phyloP scores from a whole-genome alignment of 2,888 invertebrate genomes.

The Tinea pellionella region DNA sequence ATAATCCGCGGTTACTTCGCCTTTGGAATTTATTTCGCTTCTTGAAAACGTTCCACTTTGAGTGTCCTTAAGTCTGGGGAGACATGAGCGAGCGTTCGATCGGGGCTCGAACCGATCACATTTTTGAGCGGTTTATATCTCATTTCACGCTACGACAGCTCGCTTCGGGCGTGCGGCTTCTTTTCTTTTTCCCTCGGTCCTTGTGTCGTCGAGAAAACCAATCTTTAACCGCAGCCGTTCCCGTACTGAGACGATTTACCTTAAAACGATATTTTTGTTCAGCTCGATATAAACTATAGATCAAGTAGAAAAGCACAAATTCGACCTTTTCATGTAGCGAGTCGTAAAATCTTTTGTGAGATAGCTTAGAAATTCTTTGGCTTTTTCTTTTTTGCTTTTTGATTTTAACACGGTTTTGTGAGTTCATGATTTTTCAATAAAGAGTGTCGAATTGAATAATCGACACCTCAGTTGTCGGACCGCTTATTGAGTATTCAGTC shows the following conservation, averaged over 20 bases:
- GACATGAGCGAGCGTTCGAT: background rate
- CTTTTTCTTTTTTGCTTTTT: background rate
- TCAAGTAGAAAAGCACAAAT: background rate
- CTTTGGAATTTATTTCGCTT: background rate
- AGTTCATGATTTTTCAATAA: background rate
- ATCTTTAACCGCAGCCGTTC: constrained; percentile 42
- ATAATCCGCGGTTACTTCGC: background rate
- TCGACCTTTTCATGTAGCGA: background rate
- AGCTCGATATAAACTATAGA: background rate
- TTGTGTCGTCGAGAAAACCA: constrained; percentile 43
- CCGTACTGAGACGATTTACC: constrained; percentile 44
- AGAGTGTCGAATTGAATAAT: background rate
- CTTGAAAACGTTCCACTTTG: background rate
- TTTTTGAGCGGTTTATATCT: constrained; percentile 58
- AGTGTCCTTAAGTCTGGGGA: background rate
- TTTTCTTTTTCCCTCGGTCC: constrained; percentile 25
- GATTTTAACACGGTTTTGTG: background rate
- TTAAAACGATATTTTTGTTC: constrained; percentile 21
- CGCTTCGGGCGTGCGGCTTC: constrained; percentile 24
- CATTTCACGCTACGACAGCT: constrained; percentile 55
- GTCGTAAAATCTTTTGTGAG: background rate
- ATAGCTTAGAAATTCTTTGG: background rate
- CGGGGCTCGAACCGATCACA: constrained; percentile 36
- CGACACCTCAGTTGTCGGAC: background rate
- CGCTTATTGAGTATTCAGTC: background rate